These are phyloP conservation scores for Andrena trimmerana DNA, from an alignment of 2,888 invertebrate genomes.

Conservation along the genomic window DNA sequence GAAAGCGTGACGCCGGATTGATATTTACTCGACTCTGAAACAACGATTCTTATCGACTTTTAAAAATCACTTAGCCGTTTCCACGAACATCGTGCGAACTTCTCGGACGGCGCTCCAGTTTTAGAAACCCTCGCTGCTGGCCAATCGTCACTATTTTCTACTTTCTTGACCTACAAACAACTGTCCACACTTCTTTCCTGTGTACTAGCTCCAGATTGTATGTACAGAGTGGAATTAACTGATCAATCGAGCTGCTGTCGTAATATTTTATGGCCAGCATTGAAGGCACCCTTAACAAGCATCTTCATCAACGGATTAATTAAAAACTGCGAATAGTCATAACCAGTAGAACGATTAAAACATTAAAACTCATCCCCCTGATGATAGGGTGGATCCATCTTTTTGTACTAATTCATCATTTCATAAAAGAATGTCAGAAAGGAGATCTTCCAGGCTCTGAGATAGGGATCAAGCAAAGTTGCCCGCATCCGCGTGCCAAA, in stretches of 20 bases:
- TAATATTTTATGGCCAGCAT: too few relatives aligned
- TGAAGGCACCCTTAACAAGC: too few relatives aligned
- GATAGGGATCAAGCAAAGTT: slow-evolving; percentile 12
- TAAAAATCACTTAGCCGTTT: slow-evolving; percentile 24
- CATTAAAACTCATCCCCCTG: too few relatives aligned
- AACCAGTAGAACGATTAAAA: too few relatives aligned
- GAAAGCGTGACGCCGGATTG: slow-evolving; percentile 15
- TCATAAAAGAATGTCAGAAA: neutral
- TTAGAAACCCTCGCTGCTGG: neutral
- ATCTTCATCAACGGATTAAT: too few relatives aligned
- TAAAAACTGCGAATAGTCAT: too few relatives aligned
- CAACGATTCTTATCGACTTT: slow-evolving; percentile 11
- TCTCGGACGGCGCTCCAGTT: neutral
- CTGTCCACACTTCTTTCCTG: neutral
- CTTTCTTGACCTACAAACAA: neutral
- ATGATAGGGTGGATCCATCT: too few relatives aligned
- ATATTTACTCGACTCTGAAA: slow-evolving; percentile 41
- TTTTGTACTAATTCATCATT: neutral
- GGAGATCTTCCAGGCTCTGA: neutral
- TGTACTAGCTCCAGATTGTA: neutral
- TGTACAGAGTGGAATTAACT: too few relatives aligned
- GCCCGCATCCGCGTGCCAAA: slow-evolving; percentile 45
- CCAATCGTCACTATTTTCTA: neutral
- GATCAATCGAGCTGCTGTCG: too few relatives aligned
- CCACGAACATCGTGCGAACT: neutral